Evolutionary conservation across 2,113 vertebrate species (phyloP).

Genomic region (Trogon surrucura): DNA sequence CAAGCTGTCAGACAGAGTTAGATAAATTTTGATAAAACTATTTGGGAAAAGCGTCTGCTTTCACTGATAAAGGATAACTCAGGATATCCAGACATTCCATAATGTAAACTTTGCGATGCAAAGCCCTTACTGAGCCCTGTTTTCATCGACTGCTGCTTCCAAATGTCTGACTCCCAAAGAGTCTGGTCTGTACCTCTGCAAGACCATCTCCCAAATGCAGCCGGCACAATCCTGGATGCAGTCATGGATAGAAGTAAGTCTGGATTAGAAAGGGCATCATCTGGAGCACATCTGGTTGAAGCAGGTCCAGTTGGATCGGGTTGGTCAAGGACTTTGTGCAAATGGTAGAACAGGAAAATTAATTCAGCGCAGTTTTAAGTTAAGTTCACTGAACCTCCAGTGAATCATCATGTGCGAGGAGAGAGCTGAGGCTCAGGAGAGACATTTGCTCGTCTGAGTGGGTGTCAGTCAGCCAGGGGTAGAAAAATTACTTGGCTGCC

Average conservation of each 20-base stretch:
- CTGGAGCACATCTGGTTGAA: not conserved
- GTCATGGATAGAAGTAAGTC: not conserved
- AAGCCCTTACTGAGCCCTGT: not conserved
- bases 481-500: not conserved
- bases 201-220: not conserved
- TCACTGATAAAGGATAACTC: not conserved
- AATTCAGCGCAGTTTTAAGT: not conserved
- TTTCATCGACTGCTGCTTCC: not conserved
- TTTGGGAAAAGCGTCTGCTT: not conserved
- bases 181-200: not conserved
- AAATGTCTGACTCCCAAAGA: not conserved
- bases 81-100: not conserved
- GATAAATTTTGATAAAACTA: not conserved
- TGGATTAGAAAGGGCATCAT: too few relatives aligned
- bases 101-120: not conserved
- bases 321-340: not conserved
- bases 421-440: not conserved
- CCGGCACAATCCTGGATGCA: rapidly evolving
- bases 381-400: not conserved
- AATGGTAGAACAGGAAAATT: not conserved
- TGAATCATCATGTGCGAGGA: not conserved
- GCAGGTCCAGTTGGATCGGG: not conserved
- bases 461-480: not conserved
- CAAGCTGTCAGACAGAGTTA: not conserved
- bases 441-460: not conserved